These are phyloP conservation scores for Spicauda simplicius DNA, from an alignment of 2,888 invertebrate genomes.

Conservation along the genomic window DNA sequence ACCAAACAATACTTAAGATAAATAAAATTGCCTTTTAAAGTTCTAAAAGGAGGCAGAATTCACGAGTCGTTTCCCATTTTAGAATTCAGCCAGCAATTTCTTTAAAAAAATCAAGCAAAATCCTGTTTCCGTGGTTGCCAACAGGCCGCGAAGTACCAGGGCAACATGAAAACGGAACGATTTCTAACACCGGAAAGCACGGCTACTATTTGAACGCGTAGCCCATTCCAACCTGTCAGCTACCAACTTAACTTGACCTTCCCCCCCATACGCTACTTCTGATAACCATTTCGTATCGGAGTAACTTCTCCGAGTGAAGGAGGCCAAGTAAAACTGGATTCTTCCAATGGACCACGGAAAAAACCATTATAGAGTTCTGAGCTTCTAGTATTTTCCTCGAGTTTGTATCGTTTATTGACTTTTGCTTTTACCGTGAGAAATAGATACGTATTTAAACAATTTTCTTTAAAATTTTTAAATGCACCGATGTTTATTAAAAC, in stretches of 20 bases:
- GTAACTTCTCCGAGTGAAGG: slow-evolving; percentile 22
- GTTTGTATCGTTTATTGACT: slow-evolving; percentile 45
- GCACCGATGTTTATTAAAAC: no score
- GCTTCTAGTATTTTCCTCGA: slow-evolving; percentile 46
- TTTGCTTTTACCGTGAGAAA: slow-evolving; percentile 37
- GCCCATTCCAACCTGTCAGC: slow-evolving; percentile 49
- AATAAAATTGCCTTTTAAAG: slow-evolving; percentile 25
- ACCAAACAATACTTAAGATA: slow-evolving; percentile 31
- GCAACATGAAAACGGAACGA: slow-evolving; percentile 54
- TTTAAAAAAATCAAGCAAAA: slow-evolving; percentile 43
- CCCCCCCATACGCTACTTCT: slow-evolving; percentile 31
- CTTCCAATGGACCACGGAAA: slow-evolving; percentile 47
- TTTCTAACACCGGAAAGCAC: slow-evolving; percentile 56
- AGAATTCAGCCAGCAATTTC: slow-evolving; percentile 23
- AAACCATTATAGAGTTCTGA: slow-evolving; percentile 51
- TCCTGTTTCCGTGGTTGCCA: slow-evolving; percentile 47
- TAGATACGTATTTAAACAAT: slow-evolving; percentile 28
- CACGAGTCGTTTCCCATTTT: slow-evolving; percentile 20
- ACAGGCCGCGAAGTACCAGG: slow-evolving; percentile 50
- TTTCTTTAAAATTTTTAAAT: slow-evolving; percentile 5
- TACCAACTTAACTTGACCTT: slow-evolving; percentile 45
- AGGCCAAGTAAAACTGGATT: slow-evolving; percentile 43
- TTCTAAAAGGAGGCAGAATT: slow-evolving; percentile 20
- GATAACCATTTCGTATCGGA: background rate
- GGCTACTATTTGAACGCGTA: slow-evolving; percentile 52